Percentiles rank a stretch among this genome's conserved stretches.
Evolutionary conservation across 2,113 vertebrate genomes (phyloP).

Genomic region (Rhynchomys soricoides): DNA sequence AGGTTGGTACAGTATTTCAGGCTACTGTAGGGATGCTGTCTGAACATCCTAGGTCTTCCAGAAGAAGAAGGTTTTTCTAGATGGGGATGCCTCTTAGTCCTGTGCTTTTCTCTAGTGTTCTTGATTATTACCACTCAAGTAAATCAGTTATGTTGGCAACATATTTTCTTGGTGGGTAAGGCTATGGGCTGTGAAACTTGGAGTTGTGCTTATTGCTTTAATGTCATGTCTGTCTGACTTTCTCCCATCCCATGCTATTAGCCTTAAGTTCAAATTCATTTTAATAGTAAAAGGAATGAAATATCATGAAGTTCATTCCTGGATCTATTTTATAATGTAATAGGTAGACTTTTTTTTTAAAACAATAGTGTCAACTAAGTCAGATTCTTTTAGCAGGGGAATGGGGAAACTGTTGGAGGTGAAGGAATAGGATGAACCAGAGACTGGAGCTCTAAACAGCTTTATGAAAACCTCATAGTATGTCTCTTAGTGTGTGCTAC

Average conservation of each 20-base stretch:
- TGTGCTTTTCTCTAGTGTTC: not conserved
- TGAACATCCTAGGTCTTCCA: not conserved
- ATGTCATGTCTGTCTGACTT: not conserved
- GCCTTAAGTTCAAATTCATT: slow-evolving; percentile 31
- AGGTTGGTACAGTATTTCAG: not conserved
- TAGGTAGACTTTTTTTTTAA: not conserved
- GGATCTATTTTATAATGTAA: slow-evolving; percentile 3
- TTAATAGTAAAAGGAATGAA: slow-evolving; percentile 34
- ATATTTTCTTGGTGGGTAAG: not conserved
- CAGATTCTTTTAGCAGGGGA: not conserved
- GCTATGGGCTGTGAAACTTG: slow-evolving; percentile 25
- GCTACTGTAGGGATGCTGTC: not conserved
- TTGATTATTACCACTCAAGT: not conserved
- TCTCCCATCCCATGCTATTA: not conserved
- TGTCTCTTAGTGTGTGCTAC: not conserved
- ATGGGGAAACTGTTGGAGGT: not conserved
- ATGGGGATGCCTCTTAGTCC: not conserved
- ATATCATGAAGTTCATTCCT: slow-evolving; percentile 36
- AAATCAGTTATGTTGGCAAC: not conserved
- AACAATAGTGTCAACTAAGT: not conserved
- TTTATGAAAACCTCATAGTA: not conserved
- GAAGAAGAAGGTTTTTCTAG: slow-evolving; percentile 32
- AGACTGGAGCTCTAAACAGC: not conserved
- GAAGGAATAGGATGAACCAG: not conserved
- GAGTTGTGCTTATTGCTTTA: not conserved